Base-by-base conservation (phyloP, 1,140 invertebrate genomes). In the Temnothorax curvispinosus region DNA sequence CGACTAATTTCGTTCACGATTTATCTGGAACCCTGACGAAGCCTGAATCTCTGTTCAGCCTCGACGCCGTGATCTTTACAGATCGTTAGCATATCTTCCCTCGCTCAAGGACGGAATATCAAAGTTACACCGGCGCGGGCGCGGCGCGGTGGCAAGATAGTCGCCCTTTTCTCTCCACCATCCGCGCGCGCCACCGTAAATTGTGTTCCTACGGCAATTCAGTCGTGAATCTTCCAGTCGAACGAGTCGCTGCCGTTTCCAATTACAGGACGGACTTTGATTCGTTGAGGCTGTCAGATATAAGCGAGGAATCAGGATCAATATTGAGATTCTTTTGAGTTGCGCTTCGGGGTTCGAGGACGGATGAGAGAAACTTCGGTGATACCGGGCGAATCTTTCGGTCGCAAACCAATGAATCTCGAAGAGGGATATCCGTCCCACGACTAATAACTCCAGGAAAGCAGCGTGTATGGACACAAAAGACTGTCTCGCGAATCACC, bases 241-340 rank as follows among this genome's bases (percentile, higher is more conserved):
- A 89, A 75, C 80, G 78, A 64, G 60, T 78, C 62, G 47, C 86
- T 80, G 88, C 75, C 78, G 88, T 90, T 90, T 89, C 88, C 88
- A 90, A 90, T 90, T 90, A 90, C 88, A 85, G 85, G 88, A 87
- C 89, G 77, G 84, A 85, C 85, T 89, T 90, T 90, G 87, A 89
- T 90, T 90, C 86, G 88, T 82, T 72, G 88, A 58, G 62, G 67
- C 56, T n/a, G 69, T 41, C 76, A 60, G 87, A 69, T 72, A 81
- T 89, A 88, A 80, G 69, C 77, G 71, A 60, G 64, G 44, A 47
- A 74, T 84, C 32, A 21, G 72, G 76, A 89, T 90, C 89, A 87
- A 90, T 90, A 80, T 82, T 85, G 77, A 82, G 72, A 90, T 90
- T 90, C 88, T 89, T 89, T 90, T 76, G 75, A 89, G 81, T 32